phyloP scores from a whole-genome alignment of 1,140 invertebrate genomes.

The Drosophila lacteicornis region DNA sequence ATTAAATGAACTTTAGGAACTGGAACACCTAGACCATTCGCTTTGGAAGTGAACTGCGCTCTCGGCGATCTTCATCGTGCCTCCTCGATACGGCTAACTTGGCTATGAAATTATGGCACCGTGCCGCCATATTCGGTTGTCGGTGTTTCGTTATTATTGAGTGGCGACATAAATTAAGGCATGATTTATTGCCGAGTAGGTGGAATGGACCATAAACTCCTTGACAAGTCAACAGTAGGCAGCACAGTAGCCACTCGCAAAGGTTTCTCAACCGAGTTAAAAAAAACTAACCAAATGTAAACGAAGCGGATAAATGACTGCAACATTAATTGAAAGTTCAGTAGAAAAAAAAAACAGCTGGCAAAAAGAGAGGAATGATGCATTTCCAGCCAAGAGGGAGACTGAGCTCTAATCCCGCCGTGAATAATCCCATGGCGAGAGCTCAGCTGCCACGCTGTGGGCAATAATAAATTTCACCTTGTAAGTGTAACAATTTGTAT shows the following conservation, averaged over 20 bases:
- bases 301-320: constrained; percentile 39
- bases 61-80: constrained; percentile 50
- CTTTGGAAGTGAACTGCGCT: constrained; percentile 38
- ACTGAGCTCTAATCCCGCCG: constrained; percentile 43
- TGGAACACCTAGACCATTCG: constrained; percentile 38
- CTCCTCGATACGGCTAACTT: constrained; percentile 51
- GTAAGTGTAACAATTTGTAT: constrained; percentile 85
- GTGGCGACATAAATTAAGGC: constrained; percentile 65
- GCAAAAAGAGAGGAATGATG: neutral
- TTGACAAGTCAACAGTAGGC: constrained; percentile 54
- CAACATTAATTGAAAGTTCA: constrained; percentile 51
- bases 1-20: constrained; percentile 34
- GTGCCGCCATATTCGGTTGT: constrained; percentile 58
- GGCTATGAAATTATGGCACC: constrained; percentile 67
- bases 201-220: constrained; percentile 67
- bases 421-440: constrained; percentile 51
- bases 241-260: constrained; percentile 30
- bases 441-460: constrained; percentile 38
- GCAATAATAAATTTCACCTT: constrained; percentile 81
- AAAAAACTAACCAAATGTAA: constrained; percentile 44
- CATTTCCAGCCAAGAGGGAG: too few species aligned
- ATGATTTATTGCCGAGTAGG: constrained; percentile 69
- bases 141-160: constrained; percentile 61
- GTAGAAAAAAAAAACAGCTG: constrained; percentile 9
- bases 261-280: constrained; percentile 27